Base-by-base conservation (phyloP, 2,113 vertebrate genomes). In the Deroptyus accipitrinus region DNA sequence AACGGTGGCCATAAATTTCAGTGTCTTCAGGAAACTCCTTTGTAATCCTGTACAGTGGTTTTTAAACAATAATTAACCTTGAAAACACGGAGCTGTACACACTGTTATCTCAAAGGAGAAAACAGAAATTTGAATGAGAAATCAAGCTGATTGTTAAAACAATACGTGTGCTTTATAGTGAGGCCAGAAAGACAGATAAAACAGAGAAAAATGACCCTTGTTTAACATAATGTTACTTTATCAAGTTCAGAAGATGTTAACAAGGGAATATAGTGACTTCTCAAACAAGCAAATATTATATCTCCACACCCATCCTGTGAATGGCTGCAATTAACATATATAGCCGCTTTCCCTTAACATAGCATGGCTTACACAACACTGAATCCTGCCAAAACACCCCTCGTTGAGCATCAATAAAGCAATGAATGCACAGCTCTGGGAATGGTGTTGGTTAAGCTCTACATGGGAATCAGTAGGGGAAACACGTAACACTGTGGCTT, bases 401-500 rank as follows among this genome's bases (percentile, higher is more conserved):
- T 69, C 24, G 22, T 83, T 90, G 67, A 67, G 63, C 79, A 92
- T 77, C 79, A 90, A 63, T 80, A 88, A 95, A 88, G 39, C 46
- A 33, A 90, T 37, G 72, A 88, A 83, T 59, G 57, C 25, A 79
- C 11, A 82, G 30, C 74, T 83, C 83, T 89, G 88, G 79, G 80
- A 96, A 96, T 72, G 51, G n/a, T 55, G 25, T 68, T 95, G 72
- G 89, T 94, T 93, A 96, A 88, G 63, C 77, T 88, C 85, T 92
- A 68, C 52, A 89, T 75, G 82, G 80, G 82, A 97, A 90, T 76
- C 87, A 89, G 91, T 7, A 91, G 83, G 96, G 24, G 68, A 85
- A 96, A 97, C 83, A 96, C 31, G 17, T 89, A 96, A 94, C 67
- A 67, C 41, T 93, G 88, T 73, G 85, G 83, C 64, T 97, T 96